Conservation (phyloP, 2,888 invertebrate genomes). For the Bombylius major region DNA sequence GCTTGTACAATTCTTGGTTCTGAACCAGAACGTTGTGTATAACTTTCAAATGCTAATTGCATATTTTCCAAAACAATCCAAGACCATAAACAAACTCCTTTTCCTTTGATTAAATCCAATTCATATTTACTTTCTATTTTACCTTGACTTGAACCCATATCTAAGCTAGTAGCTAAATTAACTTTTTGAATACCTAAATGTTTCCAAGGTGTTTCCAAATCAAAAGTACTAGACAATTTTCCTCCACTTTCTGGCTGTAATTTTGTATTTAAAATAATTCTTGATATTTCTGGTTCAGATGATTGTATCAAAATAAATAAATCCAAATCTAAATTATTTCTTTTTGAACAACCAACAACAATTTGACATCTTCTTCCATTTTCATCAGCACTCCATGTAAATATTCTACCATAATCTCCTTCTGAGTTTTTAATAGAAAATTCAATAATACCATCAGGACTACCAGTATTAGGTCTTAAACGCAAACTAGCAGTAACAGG, state of each 20-base stretch:
- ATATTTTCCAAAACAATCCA: constrained; percentile 42
- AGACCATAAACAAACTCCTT: constrained; percentile 39
- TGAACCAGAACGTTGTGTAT: constrained; percentile 30
- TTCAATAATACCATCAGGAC: constrained; percentile 31
- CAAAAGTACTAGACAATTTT: constrained; percentile 22
- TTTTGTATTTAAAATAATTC: constrained; percentile 28
- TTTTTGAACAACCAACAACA: constrained; percentile 31
- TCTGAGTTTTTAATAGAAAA: constrained; percentile 24
- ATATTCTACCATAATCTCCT: constrained; percentile 23
- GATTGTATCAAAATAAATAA: constrained; percentile 31
- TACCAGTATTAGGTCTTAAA: constrained; percentile 36
- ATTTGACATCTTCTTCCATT: constrained; percentile 37
- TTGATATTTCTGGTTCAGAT: constrained; percentile 27
- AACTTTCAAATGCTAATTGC: constrained; percentile 37
- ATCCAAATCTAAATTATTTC: constrained; percentile 35
- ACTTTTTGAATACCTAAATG: constrained; percentile 30
- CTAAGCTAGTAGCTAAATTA: constrained; percentile 23
- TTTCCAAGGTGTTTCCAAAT: constrained; percentile 31
- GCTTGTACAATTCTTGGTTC: constrained; percentile 36
- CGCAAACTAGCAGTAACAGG: constrained; percentile 35
- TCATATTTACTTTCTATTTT: constrained; percentile 32
- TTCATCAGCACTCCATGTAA: constrained; percentile 31
- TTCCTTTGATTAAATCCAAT: constrained; percentile 36
- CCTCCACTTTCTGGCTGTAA: constrained; percentile 19
- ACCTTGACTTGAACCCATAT: constrained; percentile 23